phyloP scores from a whole-genome alignment of 2,113 vertebrate species.

The Excalfactoria chinensis region DNA sequence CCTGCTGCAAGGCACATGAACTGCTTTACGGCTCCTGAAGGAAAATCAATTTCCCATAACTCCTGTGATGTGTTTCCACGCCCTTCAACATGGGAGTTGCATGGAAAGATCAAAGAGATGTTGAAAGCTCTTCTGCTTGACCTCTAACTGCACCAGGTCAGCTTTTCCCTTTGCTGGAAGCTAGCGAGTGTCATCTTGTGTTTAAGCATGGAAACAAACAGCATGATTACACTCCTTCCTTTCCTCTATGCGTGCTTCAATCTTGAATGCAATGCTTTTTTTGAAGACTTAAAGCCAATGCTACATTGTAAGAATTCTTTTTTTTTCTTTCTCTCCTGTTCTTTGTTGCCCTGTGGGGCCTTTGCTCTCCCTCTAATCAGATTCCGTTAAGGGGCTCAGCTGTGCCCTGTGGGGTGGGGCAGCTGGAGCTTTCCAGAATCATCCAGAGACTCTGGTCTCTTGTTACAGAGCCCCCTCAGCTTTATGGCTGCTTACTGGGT shows the following conservation, averaged over 20 bases:
- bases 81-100: background rate
- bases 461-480: rapidly evolving
- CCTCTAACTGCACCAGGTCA: background rate
- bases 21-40: background rate
- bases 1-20: background rate
- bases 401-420: background rate
- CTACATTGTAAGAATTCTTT: background rate
- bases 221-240: background rate
- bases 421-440: rapidly evolving
- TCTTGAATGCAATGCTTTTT: background rate
- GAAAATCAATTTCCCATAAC: background rate
- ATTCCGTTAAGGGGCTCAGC: background rate
- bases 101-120: background rate
- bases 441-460: rapidly evolving
- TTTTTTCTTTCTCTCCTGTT: background rate
- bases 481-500: rapidly evolving
- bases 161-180: background rate
- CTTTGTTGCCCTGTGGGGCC: background rate
- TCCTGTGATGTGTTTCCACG: background rate
- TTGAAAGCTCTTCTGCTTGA: slow-evolving; percentile 12
- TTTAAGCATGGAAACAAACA: background rate
- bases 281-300: background rate
- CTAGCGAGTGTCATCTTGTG: background rate
- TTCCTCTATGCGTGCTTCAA: background rate
- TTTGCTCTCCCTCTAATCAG: background rate